phyloP scores from a whole-genome alignment of 2,113 vertebrate genomes.

The Prionailurus viverrinus region DNA sequence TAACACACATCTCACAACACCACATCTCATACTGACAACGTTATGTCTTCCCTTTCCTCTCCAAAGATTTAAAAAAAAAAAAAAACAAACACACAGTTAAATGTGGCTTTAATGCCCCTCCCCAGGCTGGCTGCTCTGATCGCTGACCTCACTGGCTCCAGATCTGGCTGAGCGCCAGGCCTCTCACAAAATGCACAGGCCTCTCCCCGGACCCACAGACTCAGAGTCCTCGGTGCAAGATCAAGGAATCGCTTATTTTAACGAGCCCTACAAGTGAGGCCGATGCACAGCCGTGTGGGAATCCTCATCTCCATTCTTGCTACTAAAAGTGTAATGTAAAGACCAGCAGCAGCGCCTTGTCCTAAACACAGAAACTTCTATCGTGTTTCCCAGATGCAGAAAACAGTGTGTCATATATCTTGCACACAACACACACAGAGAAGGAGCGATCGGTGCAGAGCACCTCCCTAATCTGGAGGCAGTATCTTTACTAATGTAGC shows the following conservation, averaged over 20 bases:
- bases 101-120: no score
- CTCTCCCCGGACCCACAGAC: neutral
- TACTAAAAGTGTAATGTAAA: neutral
- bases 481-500: neutral
- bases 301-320: neutral
- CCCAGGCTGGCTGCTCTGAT: neutral
- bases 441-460: neutral
- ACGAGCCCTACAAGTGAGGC: no score
- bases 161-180: neutral
- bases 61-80: no score
- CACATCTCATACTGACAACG: neutral
- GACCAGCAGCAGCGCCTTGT: neutral
- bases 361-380: neutral
- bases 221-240: neutral
- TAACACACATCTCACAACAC: neutral
- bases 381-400: neutral
- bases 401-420: fast-evolving
- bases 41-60: neutral
- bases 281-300: neutral
- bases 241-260: neutral
- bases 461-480: neutral
- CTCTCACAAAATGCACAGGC: neutral
- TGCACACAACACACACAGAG: neutral
- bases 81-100: fast-evolving
- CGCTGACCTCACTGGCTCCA: neutral